Evolutionary conservation across 2,113 vertebrate genomes (phyloP), one percentile per base, ranked within the genome.

Genomic region (Crotalus viridis): DNA sequence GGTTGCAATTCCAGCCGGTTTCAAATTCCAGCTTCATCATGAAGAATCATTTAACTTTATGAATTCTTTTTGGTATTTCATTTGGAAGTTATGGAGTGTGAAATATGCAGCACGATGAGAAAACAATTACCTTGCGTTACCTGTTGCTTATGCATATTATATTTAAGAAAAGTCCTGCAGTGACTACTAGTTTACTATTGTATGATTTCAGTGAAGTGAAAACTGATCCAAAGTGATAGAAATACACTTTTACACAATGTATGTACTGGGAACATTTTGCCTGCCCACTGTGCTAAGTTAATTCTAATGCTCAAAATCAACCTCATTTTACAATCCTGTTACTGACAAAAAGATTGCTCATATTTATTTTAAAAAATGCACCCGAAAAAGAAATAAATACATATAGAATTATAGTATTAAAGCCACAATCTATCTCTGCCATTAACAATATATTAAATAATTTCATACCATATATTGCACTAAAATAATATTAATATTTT

Each of bases 1-100:
- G 12, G 81, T 91, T 93, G 90, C 46, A 94, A 48, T 95, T 91
- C 88, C 22, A 91, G 55, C 93, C 85, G 55, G 61, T 91, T 95
- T 96, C 89, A 93, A 95, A 92, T 95, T 96, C 74, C 12, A 61
- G 94, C 69, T 95, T 89, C 91, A 90, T 48, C 81, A 93, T 56
- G 93, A 94, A 22, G 91, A 97, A 95, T 96, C 94, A 95, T 96
- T 97, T 97, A 94, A 96, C 96, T 97, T 97, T 95, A 97, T 94
- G 94, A 87, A 95, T 96, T 96, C 90, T 96, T 96, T 93, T 96
- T 96, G 94, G 92, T 95, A 96, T 96, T 97, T 96, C 94, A 96
- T 97, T 97, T 95, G 96, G 93, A 96, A 96, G 96, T 96, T 97
- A 97, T 94, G 88, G 94, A 91, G 95, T 97, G 97, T 98, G 97